Conservation (phyloP, 2,797 vertebrate genomes). For the Artibeus jamaicensis region DNA sequence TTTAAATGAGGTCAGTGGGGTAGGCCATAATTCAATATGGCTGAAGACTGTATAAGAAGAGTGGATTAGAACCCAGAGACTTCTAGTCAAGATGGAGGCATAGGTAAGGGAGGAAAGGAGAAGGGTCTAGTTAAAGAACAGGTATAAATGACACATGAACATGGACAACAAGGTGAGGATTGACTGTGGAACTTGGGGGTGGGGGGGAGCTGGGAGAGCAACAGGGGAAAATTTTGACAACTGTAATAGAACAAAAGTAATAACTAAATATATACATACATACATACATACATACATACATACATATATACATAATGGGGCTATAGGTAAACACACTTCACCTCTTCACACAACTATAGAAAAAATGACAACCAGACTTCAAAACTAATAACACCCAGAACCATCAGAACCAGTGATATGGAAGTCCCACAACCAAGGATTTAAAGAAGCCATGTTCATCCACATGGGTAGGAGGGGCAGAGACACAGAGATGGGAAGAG, state of each 20-base stretch:
- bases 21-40: not conserved
- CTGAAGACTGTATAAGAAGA: not conserved
- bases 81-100: not conserved
- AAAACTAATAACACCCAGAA: not conserved
- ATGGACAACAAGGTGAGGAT: too few species aligned
- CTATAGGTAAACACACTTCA: not conserved
- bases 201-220: too few species aligned
- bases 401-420: not conserved
- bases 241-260: too few species aligned
- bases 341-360: not conserved
- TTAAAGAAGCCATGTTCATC: not conserved
- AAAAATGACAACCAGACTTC: not conserved
- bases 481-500: not conserved
- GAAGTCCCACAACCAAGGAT: not conserved
- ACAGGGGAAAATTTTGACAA: too few species aligned
- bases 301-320: too few species aligned
- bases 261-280: too few species aligned
- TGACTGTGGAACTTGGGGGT: too few species aligned
- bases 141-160: too few species aligned
- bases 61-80: not conserved
- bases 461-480: not conserved
- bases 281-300: too few species aligned
- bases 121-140: too few species aligned
- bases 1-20: not conserved
- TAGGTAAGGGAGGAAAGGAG: not conserved